A percentile compares a stretch with the other conserved stretches of the same genome.
Evolutionary conservation across 2,113 vertebrate genomes (phyloP).

Genomic region (Sinosuthora webbiana): DNA sequence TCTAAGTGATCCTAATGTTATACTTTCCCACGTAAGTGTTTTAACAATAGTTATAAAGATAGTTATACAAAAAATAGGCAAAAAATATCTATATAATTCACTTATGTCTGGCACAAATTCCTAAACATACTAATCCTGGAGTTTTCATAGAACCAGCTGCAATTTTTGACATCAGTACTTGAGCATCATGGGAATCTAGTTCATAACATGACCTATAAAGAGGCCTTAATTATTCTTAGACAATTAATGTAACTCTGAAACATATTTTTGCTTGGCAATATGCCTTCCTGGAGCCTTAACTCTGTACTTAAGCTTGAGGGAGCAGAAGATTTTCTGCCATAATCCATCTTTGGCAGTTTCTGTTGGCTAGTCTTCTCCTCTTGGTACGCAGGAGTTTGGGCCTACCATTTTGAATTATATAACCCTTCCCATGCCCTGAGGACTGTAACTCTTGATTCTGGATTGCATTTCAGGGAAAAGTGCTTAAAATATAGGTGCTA

Average conservation of each 20-base stretch:
- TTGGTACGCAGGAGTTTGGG: background rate
- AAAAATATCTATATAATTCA: background rate
- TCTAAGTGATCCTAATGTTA: background rate
- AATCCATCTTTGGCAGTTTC: background rate
- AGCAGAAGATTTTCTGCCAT: background rate
- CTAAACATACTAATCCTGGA: background rate
- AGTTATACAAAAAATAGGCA: background rate
- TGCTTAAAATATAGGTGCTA: background rate
- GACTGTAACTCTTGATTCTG: background rate
- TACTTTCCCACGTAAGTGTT: background rate
- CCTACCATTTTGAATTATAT: background rate
- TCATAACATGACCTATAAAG: background rate
- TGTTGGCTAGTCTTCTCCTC: background rate
- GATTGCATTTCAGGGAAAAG: background rate
- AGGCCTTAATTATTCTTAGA: background rate
- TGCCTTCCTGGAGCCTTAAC: background rate
- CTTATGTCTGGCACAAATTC: background rate
- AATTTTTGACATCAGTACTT: background rate
- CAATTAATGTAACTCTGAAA: conserved; percentile 5
- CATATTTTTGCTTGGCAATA: background rate
- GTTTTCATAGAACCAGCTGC: background rate
- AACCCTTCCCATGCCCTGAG: background rate
- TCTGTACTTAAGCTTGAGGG: background rate
- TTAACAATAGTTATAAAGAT: background rate
- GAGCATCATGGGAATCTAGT: background rate